Conservation (phyloP, 2,113 vertebrate genomes). For the Hippocampus abdominalis region DNA sequence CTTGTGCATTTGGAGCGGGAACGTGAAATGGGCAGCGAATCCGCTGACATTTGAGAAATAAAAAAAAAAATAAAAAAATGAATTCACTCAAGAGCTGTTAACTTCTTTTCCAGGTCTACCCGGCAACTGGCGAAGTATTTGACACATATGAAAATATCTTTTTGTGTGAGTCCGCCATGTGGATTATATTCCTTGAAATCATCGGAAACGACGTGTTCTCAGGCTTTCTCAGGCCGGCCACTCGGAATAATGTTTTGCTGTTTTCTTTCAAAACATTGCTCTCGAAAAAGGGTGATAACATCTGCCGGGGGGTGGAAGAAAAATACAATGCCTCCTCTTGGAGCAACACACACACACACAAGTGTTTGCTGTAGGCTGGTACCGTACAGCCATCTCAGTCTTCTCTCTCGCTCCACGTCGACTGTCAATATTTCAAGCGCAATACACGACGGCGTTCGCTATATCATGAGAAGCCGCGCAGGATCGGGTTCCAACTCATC, state of each 20-base stretch:
- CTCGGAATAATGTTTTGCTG: conserved; percentile 13
- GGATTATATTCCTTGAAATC: conserved; percentile 38
- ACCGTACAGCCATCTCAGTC: conserved; percentile 17
- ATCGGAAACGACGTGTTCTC: conserved; percentile 1
- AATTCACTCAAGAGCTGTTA: conserved; percentile 71
- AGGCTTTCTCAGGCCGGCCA: neutral
- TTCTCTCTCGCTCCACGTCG: neutral
- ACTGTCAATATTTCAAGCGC: neutral
- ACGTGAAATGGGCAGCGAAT: neutral
- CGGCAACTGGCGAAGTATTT: conserved; percentile 15
- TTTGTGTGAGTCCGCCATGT: conserved; percentile 33
- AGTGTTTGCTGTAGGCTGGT: neutral
- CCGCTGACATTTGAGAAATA: neutral
- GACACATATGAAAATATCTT: conserved; percentile 27
- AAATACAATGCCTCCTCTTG: conserved; percentile 44
- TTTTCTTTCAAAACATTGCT: conserved; percentile 46
- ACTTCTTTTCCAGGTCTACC: conserved; percentile 66
- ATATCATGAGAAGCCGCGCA: neutral
- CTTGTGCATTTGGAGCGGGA: neutral
- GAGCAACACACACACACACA: conserved; percentile 43
- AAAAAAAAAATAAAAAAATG: conserved; percentile 11
- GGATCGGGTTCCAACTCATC: neutral
- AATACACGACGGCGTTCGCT: neutral
- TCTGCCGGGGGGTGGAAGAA: conserved; percentile 22
- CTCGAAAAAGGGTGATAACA: conserved; percentile 25